Base-by-base conservation (phyloP, 2,797 vertebrate genomes). In the Buceros bicornis region DNA sequence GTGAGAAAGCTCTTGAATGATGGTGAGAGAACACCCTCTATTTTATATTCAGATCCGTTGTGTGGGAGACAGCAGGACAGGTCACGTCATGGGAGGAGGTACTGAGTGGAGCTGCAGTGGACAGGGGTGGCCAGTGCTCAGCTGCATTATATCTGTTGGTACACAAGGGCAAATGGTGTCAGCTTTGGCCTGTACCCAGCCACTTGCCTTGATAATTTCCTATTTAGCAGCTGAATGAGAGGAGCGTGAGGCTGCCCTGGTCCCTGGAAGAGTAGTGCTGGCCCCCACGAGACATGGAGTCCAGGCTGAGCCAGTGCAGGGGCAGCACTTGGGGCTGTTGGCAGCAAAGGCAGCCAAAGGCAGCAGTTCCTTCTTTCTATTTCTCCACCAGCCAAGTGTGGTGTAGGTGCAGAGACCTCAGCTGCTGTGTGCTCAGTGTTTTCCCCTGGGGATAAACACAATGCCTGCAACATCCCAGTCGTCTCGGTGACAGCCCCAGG, bases 211-310 rank as follows among this genome's bases (percentile, higher is more conserved):
- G 4, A 6, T 11, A 10, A 26, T 58, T 53, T 76, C 37, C 47
- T 20, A 6, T 26, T 56, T 47, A 45, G 5, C 47, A 73, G 35
- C n/a, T 19, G 19, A 43, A 22, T 9, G 54, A 31, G 24, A n/a
- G 35, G n/a, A 51, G 4, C 16, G 18, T 53, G 70, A 24, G n/a
- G 11, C 69, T 66, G 37, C 16, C 6, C 10, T 24, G 6, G 21
- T 37, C 7, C 7, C 37, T 3, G 10, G 28, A 51, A 40, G 77
- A 50, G 48, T 54, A 65, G 1, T 37, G 51, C 16, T 31, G 13
- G 13, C 16, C 25, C 8, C 24, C 18, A 29, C 0, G 35, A 17
- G n/a, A 10, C 0, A 0, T 10, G 9, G n/a, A 8, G 13, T 35
- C 42, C 2, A 1, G 31, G 16, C n/a, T 61, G 33, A 65, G 25